Evolutionary conservation across 37 sponge, comb jelly and placozoan species (phyloP).

Genomic region (Theonella swinhoei): DNA sequence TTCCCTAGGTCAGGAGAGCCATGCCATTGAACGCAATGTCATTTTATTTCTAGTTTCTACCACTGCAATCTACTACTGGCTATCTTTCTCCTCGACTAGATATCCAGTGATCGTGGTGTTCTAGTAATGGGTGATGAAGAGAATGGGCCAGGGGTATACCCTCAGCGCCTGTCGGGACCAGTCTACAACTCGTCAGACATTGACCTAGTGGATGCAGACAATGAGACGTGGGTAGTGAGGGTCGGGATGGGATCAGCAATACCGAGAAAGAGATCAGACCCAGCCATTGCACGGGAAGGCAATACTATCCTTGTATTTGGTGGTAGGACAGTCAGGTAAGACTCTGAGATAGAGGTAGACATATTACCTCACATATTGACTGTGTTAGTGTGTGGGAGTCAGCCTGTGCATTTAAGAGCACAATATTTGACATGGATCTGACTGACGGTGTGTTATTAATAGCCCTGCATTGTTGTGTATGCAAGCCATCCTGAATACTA

Average conservation of each 20-base stretch:
- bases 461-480: too few species aligned
- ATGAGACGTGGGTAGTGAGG: slow-evolving; percentile 5
- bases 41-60: neutral
- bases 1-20: neutral
- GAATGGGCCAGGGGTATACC: slow-evolving; percentile 27
- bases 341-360: neutral
- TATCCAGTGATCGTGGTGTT: neutral
- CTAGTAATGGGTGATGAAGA: slow-evolving; percentile 17
- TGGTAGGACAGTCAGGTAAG: slow-evolving; percentile 49
- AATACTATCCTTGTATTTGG: slow-evolving; percentile 42
- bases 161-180: slow-evolving; percentile 1
- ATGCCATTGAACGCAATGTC: neutral
- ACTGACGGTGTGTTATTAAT: too few species aligned
- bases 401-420: too few species aligned
- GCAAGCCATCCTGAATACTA: too few species aligned
- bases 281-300: neutral
- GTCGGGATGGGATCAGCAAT: neutral
- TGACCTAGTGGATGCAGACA: neutral
- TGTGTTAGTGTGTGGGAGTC: too few species aligned
- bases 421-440: too few species aligned
- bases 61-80: too few species aligned
- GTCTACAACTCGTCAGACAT: slow-evolving; percentile 6
- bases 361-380: too few species aligned
- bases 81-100: neutral
- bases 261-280: neutral